These are phyloP conservation scores for Danio aesculapii DNA, from an alignment of 2,797 vertebrate species.

Conservation along the genomic window DNA sequence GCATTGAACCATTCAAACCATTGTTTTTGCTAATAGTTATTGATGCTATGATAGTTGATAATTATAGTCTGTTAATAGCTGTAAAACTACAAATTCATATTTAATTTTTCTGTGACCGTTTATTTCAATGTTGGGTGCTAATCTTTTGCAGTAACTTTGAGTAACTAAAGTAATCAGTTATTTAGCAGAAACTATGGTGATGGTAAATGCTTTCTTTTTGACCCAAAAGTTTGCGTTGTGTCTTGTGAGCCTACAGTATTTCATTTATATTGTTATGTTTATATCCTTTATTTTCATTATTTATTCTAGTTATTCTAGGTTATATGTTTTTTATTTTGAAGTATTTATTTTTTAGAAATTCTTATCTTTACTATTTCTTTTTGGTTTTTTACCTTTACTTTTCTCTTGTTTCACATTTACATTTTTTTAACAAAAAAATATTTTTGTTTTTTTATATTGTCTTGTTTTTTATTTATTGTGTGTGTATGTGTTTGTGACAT, in stretches of 20 bases:
- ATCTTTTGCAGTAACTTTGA: not conserved
- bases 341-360: not conserved
- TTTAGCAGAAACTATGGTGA: not conserved
- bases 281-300: not conserved
- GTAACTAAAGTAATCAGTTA: not conserved
- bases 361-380: not conserved
- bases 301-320: not conserved
- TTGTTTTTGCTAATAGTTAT: not conserved
- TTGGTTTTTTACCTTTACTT: not conserved
- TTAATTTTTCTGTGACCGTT: not conserved
- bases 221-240: not conserved
- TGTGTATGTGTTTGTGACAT: not conserved
- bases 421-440: not conserved
- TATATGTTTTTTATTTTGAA: not conserved
- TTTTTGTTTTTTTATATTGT: not conserved
- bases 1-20: constrained; percentile 1
- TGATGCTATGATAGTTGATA: not conserved
- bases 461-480: not conserved
- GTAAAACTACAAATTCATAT: not conserved
- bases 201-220: not conserved
- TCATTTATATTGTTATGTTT: not conserved
- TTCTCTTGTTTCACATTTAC: not conserved
- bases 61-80: not conserved
- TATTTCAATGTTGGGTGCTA: not conserved
- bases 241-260: no score